phyloP scores from a whole-genome alignment of 1,140 invertebrate species.

The Mizuhopecten yessoensis region DNA sequence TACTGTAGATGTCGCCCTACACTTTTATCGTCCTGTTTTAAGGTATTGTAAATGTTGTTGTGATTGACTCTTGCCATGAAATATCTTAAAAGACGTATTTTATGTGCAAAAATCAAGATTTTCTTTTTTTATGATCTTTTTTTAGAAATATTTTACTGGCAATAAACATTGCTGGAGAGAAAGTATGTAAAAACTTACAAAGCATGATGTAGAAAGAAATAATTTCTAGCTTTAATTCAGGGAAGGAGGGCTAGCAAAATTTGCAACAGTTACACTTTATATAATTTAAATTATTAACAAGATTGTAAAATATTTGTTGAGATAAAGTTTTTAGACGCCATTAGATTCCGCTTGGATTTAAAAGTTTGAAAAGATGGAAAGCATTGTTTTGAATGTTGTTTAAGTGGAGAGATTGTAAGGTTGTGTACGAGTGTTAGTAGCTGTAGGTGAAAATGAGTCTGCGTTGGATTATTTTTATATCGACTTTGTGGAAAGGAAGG shows the following conservation, averaged over 20 bases:
- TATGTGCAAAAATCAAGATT: not conserved
- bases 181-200: not conserved
- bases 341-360: not conserved
- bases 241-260: not conserved
- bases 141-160: too few relatives aligned
- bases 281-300: not conserved
- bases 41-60: not conserved
- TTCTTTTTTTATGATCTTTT: too few relatives aligned
- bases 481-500: not conserved
- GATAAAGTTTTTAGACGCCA: not conserved
- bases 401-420: not conserved
- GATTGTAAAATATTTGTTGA: not conserved
- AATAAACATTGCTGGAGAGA: not conserved
- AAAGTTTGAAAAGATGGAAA: not conserved
- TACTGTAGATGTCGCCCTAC: too few relatives aligned
- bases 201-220: not conserved
- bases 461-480: constrained; percentile 22
- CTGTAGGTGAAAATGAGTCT: not conserved
- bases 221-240: not conserved
- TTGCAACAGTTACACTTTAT: not conserved
- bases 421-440: not conserved
- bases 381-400: not conserved
- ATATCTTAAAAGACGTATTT: not conserved
- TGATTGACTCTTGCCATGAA: not conserved
- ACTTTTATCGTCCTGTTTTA: too few relatives aligned